Evolutionary conservation across 2,888 invertebrate species (phyloP).

Genomic region (Meiosimyza platycephala): DNA sequence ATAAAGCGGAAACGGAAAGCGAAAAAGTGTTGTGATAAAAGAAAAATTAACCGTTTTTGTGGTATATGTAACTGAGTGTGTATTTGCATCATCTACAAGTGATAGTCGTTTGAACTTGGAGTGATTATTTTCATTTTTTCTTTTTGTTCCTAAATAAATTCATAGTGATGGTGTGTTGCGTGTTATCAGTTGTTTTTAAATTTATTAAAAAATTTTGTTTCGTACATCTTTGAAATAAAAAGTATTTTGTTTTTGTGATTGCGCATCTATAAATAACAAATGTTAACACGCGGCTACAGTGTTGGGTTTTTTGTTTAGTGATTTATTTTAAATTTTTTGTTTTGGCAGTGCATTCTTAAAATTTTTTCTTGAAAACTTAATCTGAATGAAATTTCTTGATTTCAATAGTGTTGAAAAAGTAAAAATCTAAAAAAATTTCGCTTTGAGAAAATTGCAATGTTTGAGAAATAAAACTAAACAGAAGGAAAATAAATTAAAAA

Average conservation of each 20-base stretch:
- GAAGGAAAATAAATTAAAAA: neutral
- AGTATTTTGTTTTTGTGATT: slow-evolving; percentile 22
- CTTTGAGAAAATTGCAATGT: neutral
- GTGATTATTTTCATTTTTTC: too few species aligned
- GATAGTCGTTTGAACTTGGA: too few species aligned
- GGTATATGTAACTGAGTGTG: neutral
- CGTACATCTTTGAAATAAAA: too few species aligned
- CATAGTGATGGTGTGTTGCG: too few species aligned
- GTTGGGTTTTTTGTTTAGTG: neutral
- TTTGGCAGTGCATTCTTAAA: neutral
- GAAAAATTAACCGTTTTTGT: neutral
- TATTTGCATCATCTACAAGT: too few species aligned
- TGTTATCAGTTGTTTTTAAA: too few species aligned
- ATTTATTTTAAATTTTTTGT: neutral
- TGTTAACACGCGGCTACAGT: slow-evolving; percentile 22
- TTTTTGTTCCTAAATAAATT: too few species aligned
- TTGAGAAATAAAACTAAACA: neutral
- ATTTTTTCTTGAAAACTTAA: slow-evolving; percentile 1
- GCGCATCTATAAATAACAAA: slow-evolving; percentile 23
- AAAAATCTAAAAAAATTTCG: slow-evolving; percentile 23
- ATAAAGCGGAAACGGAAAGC: slow-evolving; percentile 34
- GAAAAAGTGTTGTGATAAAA: slow-evolving; percentile 13
- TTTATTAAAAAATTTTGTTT: too few species aligned
- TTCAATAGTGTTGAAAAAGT: slow-evolving; percentile 13
- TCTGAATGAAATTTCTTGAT: slow-evolving; percentile 3